These are phyloP conservation scores for Apamea epomidion DNA, from an alignment of 2,888 invertebrate genomes.

Conservation along the genomic window DNA sequence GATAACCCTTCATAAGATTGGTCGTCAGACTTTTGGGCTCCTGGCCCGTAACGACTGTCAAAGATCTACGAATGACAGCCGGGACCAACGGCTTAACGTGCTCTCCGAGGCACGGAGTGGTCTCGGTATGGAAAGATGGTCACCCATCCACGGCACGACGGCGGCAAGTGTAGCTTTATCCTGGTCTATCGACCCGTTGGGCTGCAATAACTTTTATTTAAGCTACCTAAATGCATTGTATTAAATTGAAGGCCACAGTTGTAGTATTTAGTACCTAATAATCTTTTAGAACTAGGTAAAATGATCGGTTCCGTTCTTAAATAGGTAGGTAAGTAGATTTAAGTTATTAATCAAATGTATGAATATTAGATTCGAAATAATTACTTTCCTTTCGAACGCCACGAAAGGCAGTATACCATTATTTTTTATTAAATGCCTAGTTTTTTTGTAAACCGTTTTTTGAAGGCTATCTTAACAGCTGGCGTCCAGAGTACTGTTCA, in stretches of 20 bases:
- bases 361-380: slow-evolving; percentile 2
- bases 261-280: background rate
- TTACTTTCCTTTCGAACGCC: background rate
- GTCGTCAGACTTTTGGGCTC: background rate
- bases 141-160: background rate
- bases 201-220: background rate
- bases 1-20: background rate
- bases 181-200: background rate
- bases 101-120: background rate
- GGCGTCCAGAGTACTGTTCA: background rate
- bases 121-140: background rate
- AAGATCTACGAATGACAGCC: background rate
- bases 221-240: background rate
- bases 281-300: background rate
- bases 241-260: background rate
- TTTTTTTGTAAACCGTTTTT: background rate
- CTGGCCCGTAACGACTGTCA: background rate
- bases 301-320: background rate
- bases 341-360: background rate
- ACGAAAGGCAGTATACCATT: background rate
- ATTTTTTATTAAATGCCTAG: background rate
- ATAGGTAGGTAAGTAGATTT: background rate
- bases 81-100: background rate
- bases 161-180: background rate
- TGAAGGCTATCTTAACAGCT: background rate